A percentile compares a stretch with the other conserved stretches of the same genome.
phyloP scores from a whole-genome alignment of 92 coral and sea anemone genomes.

The Epizoanthus fatuus region DNA sequence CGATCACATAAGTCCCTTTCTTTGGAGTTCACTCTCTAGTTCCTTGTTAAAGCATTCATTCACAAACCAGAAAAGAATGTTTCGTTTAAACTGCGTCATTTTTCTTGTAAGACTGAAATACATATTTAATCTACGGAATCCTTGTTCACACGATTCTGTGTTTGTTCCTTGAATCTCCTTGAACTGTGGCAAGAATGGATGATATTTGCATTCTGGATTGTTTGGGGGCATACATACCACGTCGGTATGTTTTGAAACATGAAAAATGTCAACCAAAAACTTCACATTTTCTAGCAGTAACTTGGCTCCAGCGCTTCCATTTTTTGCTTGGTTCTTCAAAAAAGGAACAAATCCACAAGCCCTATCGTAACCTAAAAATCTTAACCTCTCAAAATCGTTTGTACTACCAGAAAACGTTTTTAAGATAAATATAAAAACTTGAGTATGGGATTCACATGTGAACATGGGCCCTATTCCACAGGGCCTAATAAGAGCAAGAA shows the following conservation, averaged over 20 bases:
- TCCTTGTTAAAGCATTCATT: slow-evolving; percentile 45
- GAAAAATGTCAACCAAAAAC: slow-evolving; percentile 40
- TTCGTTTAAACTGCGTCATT: slow-evolving; percentile 47
- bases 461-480: slow-evolving; percentile 62
- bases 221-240: slow-evolving; percentile 49
- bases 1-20: too few species aligned
- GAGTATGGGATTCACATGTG: slow-evolving; percentile 45
- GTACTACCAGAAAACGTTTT: slow-evolving; percentile 29
- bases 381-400: slow-evolving; percentile 31
- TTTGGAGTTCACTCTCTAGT: slow-evolving; percentile 8
- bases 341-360: slow-evolving; percentile 41
- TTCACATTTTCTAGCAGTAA: slow-evolving; percentile 33
- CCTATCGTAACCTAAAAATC: slow-evolving; percentile 30
- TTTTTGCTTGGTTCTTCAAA: slow-evolving; percentile 26
- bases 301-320: slow-evolving; percentile 51
- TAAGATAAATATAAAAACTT: slow-evolving; percentile 38
- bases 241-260: slow-evolving; percentile 43
- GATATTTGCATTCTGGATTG: slow-evolving; percentile 44
- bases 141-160: slow-evolving; percentile 46
- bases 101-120: slow-evolving; percentile 30
- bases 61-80: slow-evolving; percentile 50
- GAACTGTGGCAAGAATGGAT: slow-evolving; percentile 12
- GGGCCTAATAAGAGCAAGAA: slow-evolving; percentile 40
- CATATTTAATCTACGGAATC: slow-evolving; percentile 29
- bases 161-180: slow-evolving; percentile 15